Evolutionary conservation across 2,888 invertebrate species (phyloP), one percentile per base, ranked within the genome.

Genomic region (Sminthurides aquaticus): DNA sequence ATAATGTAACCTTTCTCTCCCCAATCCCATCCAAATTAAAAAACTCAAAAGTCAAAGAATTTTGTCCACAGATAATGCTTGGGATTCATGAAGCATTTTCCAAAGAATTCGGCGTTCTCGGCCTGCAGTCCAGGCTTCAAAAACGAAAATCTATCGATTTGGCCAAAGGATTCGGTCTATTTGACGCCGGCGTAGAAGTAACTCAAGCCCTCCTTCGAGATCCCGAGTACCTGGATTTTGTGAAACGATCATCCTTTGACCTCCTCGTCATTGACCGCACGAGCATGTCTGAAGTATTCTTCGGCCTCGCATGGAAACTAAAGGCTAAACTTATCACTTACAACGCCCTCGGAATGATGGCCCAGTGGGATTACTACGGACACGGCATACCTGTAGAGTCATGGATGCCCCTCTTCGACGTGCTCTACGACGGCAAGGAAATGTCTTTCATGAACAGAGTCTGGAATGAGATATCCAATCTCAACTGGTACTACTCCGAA

Each of bases 1-100:
- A 62, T 25, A 55, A 62, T 15, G 62, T 62, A 11, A 55, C 62
- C 5, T 55, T 55, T 25, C 22, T 55, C 25, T 62, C 62, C 2
- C 62, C 62, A 2, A 24, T 55, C 3, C 18, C n/a, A n/a, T n/a
- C 22, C 15, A 57, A 27, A 2, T 2, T 8, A 1, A n/a, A 2
- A 2, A n/a, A 28, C 28, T 8, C 29, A 2, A 3, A 15, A 20
- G 34, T 58, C 11, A 27, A 3, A 15, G 20, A 27, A 29, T 58
- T 28, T 18, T 58, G n/a, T 34, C 8, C 34, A 3, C 11, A 58
- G 25, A 27, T 29, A 18, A 3, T 58, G 24, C n/a, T n/a, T 2
- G 11, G 25, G 8, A 11, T n/a, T 34, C 58, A 29, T 20, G 11
- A 58, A n/a, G 15, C 8, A n/a, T 58, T 27, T 18, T 27, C 3